A percentile compares a stretch with the other conserved stretches of the same genome.
Conservation (phyloP, 2,113 vertebrate genomes). For the Scolopax mira region DNA sequence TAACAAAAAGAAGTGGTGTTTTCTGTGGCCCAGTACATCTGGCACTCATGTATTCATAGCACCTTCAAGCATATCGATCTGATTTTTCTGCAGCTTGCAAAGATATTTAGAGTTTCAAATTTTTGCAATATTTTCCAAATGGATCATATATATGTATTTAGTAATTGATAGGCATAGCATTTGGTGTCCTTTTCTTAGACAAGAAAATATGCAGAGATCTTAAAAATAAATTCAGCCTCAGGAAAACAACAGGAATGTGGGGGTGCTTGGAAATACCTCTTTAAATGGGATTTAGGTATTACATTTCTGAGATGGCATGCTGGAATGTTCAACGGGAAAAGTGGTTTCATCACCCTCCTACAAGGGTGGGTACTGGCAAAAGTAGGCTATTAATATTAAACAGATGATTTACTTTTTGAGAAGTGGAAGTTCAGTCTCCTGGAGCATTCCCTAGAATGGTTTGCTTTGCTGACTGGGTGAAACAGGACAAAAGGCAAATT, state of each 20-base stretch:
- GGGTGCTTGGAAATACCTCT: neutral
- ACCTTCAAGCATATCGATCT: neutral
- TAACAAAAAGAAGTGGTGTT: neutral
- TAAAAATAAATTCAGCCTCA: slow-evolving; percentile 31
- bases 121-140: slow-evolving; percentile 50
- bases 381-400: neutral
- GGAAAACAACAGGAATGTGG: neutral
- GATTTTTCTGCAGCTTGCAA: slow-evolving; percentile 26
- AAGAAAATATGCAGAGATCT: neutral
- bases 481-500: slow-evolving; percentile 5
- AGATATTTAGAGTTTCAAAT: slow-evolving; percentile 41
- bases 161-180: slow-evolving; percentile 17
- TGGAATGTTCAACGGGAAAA: neutral
- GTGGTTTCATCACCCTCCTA: neutral
- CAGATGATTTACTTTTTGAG: neutral
- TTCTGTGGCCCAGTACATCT: neutral
- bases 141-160: neutral
- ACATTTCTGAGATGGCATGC: neutral
- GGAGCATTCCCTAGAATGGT: neutral
- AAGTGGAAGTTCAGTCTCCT: neutral
- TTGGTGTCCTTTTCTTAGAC: slow-evolving; percentile 18
- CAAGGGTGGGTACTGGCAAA: neutral
- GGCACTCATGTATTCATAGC: slow-evolving; percentile 2
- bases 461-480: neutral
- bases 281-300: neutral